Evolutionary conservation across 35 echinoderm and acorn worm genomes (phyloP).

Genomic region (Strongylocentrotus purpuratus): DNA sequence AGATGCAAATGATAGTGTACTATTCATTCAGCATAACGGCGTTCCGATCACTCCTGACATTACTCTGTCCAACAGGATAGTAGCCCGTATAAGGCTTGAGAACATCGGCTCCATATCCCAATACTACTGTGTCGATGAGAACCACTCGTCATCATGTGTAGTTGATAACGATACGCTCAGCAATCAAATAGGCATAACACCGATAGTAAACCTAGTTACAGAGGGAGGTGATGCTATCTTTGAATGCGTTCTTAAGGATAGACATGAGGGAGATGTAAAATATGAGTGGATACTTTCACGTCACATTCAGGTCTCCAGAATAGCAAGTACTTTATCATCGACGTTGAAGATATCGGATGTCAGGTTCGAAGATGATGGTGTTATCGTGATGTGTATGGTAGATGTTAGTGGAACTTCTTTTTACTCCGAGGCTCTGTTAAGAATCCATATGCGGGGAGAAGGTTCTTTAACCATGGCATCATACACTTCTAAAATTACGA

Average conservation of each 20-base stretch:
- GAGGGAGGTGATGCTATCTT: neutral
- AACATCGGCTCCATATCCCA: neutral
- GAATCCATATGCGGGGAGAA: too few relatives aligned
- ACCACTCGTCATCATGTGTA: neutral
- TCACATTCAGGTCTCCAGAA: neutral
- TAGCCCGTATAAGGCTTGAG: neutral
- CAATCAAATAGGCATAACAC: neutral
- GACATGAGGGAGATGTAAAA: neutral
- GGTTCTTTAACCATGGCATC: too few relatives aligned
- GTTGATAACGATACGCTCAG: neutral
- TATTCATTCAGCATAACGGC: neutral
- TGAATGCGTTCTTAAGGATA: neutral
- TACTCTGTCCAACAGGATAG: neutral
- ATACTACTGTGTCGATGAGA: neutral
- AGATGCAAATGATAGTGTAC: neutral
- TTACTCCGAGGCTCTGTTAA: too few relatives aligned
- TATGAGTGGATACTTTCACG: neutral
- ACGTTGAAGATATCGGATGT: neutral
- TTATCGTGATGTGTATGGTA: neutral
- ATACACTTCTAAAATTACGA: too few relatives aligned
- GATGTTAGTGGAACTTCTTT: neutral
- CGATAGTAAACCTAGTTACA: neutral
- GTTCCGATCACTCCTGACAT: neutral
- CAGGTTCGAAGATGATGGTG: neutral
- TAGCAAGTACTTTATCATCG: neutral